Conservation (phyloP, 2,113 vertebrate species). For the Carassius auratus region DNA sequence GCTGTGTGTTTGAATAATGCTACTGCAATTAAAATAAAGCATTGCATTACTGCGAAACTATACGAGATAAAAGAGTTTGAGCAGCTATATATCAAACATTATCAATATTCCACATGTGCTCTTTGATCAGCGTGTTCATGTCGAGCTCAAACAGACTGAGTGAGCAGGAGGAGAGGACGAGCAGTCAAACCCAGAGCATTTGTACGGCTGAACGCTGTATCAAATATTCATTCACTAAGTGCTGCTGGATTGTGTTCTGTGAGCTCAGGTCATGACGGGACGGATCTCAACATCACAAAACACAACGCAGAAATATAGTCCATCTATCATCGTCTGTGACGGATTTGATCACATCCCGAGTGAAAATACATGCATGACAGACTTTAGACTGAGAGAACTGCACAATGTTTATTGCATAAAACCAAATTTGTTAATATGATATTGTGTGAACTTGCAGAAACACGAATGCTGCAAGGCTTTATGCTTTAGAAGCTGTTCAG, state of each 20-base stretch:
- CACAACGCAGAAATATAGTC: neutral
- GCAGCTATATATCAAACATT: neutral
- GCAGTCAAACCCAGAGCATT: conserved; percentile 60
- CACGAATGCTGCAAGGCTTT: too few relatives aligned
- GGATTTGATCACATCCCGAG: neutral
- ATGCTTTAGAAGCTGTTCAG: too few relatives aligned
- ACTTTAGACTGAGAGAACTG: neutral
- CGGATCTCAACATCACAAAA: neutral
- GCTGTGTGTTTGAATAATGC: neutral
- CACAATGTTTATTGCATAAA: neutral
- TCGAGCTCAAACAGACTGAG: conserved; percentile 12
- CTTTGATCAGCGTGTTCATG: neutral
- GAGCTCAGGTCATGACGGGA: conserved; percentile 67
- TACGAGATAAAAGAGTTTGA: neutral
- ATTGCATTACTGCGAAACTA: neutral
- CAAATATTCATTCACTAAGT: conserved; percentile 81
- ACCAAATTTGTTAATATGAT: too few relatives aligned
- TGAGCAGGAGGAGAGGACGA: conserved; percentile 37
- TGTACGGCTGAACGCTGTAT: conserved; percentile 71
- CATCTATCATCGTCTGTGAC: neutral
- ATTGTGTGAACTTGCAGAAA: too few relatives aligned
- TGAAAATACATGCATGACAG: neutral
- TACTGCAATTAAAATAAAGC: neutral
- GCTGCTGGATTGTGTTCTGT: conserved; percentile 74
- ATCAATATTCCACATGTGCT: neutral